Evolutionary conservation across 2,797 vertebrate species (phyloP).

Genomic region (Coccyzus lansbergi): DNA sequence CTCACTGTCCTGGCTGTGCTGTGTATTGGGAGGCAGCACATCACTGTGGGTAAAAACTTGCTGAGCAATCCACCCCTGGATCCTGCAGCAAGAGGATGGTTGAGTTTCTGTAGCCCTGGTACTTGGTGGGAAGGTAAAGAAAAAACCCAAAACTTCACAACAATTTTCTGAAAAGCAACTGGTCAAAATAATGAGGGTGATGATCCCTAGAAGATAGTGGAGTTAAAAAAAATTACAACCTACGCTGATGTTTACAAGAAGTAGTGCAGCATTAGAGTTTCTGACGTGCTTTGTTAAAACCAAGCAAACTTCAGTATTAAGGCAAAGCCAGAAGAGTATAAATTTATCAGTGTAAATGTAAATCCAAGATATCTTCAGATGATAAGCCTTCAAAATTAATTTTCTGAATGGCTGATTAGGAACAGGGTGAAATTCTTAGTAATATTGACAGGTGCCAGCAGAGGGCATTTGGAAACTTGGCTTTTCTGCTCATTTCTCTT

Average conservation of each 20-base stretch:
- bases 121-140: neutral
- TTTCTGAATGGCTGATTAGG: neutral
- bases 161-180: neutral
- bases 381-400: neutral
- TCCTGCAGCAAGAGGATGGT: fast-evolving
- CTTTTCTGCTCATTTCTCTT: constrained; percentile 5
- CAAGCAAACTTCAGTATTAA: neutral
- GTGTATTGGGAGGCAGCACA: neutral
- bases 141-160: neutral
- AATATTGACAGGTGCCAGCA: constrained; percentile 29
- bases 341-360: neutral
- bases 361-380: neutral
- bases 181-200: neutral
- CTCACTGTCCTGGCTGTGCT: neutral
- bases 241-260: neutral
- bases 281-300: neutral
- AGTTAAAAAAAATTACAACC: neutral
- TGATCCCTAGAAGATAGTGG: neutral
- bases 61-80: neutral
- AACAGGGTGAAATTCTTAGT: neutral
- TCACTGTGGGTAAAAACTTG: fast-evolving
- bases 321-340: neutral
- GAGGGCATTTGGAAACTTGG: constrained; percentile 59
- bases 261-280: neutral
- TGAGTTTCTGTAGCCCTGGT: neutral